phyloP scores from a whole-genome alignment of 1,140 invertebrate species.

The Oryzaephilus surinamensis region DNA sequence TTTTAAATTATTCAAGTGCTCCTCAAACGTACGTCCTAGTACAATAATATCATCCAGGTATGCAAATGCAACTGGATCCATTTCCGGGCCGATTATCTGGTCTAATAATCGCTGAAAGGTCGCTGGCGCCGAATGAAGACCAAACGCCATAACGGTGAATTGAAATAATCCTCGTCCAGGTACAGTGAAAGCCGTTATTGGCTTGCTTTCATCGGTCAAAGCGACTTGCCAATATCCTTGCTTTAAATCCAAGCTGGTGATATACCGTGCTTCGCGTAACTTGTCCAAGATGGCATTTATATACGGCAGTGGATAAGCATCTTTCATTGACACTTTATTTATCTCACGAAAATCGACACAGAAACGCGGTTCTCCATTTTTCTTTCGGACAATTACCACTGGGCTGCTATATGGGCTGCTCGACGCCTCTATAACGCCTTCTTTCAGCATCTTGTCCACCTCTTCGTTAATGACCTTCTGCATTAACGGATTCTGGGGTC shows the following conservation, averaged over 20 bases:
- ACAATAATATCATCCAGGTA: no score
- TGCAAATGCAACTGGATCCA: no score
- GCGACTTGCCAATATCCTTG: no score
- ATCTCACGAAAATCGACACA: slow-evolving; percentile 39
- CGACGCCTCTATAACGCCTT: slow-evolving; percentile 26
- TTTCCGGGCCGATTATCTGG: no score
- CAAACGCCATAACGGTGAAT: slow-evolving; percentile 21
- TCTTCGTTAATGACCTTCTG: slow-evolving; percentile 2
- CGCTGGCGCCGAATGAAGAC: slow-evolving; percentile 16
- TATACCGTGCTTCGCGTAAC: slow-evolving; percentile 18
- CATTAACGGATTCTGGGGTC: background rate
- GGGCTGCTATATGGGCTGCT: slow-evolving; percentile 35
- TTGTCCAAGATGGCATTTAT: background rate
- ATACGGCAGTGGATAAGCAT: no score
- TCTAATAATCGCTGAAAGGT: no score
- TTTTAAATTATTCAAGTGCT: no score
- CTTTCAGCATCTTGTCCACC: background rate
- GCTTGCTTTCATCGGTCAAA: slow-evolving; percentile 15
- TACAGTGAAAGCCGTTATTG: slow-evolving; percentile 24
- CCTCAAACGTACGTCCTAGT: no score
- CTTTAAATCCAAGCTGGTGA: slow-evolving; percentile 25
- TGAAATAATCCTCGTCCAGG: slow-evolving; percentile 22
- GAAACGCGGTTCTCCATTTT: no score
- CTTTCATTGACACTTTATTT: no score
- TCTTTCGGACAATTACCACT: slow-evolving; percentile 38